These are phyloP conservation scores for Napeogenes sylphis DNA, from an alignment of 2,888 invertebrate species.

Conservation along the genomic window DNA sequence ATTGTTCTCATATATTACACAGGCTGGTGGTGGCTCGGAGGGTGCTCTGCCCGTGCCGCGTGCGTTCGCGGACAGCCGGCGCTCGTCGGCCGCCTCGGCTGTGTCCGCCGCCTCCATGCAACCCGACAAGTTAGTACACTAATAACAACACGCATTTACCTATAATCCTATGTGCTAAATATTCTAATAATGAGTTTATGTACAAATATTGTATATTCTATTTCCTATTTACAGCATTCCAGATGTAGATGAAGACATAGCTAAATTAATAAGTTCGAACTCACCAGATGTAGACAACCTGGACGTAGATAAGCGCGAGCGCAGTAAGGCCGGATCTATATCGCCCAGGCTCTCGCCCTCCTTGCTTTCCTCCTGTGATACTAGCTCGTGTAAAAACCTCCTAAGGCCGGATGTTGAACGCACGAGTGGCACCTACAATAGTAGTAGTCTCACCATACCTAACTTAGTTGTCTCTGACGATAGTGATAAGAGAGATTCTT, in stretches of 20 bases:
- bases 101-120: slow-evolving; percentile 67
- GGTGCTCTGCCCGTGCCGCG: slow-evolving; percentile 78
- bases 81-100: slow-evolving; percentile 80
- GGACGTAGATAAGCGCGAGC: slow-evolving; percentile 54
- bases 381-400: slow-evolving; percentile 70
- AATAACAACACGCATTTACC: neutral
- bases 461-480: slow-evolving; percentile 71
- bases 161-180: neutral
- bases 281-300: slow-evolving; percentile 52
- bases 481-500: slow-evolving; percentile 65
- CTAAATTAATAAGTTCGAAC: slow-evolving; percentile 65
- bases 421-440: slow-evolving; percentile 49
- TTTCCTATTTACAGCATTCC: slow-evolving; percentile 60
- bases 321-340: slow-evolving; percentile 52
- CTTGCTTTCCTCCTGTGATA: slow-evolving; percentile 69
- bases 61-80: slow-evolving; percentile 89
- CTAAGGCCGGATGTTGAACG: slow-evolving; percentile 54
- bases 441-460: slow-evolving; percentile 71
- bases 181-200: neutral
- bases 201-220: neutral
- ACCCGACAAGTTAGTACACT: slow-evolving; percentile 60
- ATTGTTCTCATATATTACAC: neutral
- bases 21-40: slow-evolving; percentile 80
- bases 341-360: slow-evolving; percentile 63
- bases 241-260: slow-evolving; percentile 76